A percentile compares a stretch with the other conserved stretches of the same genome.
phyloP scores from a whole-genome alignment of 35 echinoderm and acorn worm genomes.

The Heliocidaris erythrogramma region DNA sequence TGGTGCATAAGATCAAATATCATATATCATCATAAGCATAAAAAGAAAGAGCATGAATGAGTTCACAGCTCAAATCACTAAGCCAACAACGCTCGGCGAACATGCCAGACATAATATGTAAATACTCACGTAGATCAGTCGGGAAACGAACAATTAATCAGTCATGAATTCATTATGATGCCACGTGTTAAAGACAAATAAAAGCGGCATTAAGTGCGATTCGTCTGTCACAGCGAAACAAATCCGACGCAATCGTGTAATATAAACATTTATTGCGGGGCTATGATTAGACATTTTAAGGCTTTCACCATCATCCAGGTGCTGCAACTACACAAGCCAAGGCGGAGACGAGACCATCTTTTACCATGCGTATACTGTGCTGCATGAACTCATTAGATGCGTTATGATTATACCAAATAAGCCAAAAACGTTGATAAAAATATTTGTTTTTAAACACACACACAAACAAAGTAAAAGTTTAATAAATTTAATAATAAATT shows the following conservation, averaged over 20 bases:
- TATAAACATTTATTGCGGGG: conserved; percentile 47
- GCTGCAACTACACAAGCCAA: neutral
- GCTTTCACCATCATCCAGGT: neutral
- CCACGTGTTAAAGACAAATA: conserved; percentile 33
- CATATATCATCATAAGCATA: neutral
- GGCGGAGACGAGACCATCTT: neutral
- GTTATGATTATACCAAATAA: too few species aligned
- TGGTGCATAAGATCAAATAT: neutral
- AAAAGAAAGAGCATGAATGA: neutral
- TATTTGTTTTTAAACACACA: too few species aligned
- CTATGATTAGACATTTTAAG: conserved; percentile 46
- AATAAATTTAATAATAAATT: too few species aligned
- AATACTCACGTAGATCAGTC: neutral
- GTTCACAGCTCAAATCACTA: neutral
- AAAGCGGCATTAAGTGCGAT: neutral
- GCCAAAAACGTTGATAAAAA: too few species aligned
- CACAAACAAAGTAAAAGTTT: too few species aligned
- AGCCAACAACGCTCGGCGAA: neutral
- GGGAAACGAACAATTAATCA: conserved; percentile 44
- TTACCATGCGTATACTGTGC: neutral
- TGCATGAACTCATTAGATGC: too few species aligned
- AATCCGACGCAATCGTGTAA: conserved; percentile 40
- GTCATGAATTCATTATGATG: conserved; percentile 2
- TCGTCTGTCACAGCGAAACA: conserved; percentile 25
- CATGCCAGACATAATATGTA: conserved; percentile 2